phyloP scores from a whole-genome alignment of 2,113 vertebrate species.

The Austrofundulus limnaeus region DNA sequence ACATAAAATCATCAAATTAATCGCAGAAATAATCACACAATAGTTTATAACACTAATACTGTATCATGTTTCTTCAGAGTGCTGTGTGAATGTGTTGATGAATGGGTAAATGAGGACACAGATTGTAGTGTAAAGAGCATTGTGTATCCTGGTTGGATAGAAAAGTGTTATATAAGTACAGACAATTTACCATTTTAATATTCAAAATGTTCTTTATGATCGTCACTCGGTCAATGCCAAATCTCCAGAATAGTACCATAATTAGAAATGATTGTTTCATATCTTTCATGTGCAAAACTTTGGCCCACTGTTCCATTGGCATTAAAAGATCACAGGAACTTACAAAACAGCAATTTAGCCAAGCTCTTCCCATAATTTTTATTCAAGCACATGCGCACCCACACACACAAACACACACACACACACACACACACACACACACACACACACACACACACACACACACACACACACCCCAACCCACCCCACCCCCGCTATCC shows the following conservation, averaged over 20 bases:
- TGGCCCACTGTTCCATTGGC: constrained; percentile 28
- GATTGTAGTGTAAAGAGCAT: too few relatives aligned
- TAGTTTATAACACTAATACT: too few relatives aligned
- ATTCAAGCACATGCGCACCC: constrained; percentile 50
- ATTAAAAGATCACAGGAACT: constrained; percentile 24
- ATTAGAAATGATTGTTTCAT: constrained; percentile 20
- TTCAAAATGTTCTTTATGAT: not conserved
- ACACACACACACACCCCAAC: constrained; percentile 49
- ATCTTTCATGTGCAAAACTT: constrained; percentile 18
- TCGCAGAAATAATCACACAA: too few relatives aligned
- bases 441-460: too few relatives aligned
- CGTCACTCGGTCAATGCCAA: constrained; percentile 1
- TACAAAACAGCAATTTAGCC: constrained; percentile 48
- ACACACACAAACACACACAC: constrained; percentile 50
- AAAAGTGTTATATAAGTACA: too few relatives aligned
- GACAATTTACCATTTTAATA: not conserved
- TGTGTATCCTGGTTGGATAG: too few relatives aligned
- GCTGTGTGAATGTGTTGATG: too few relatives aligned
- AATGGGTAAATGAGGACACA: too few relatives aligned
- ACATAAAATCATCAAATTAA: too few relatives aligned
- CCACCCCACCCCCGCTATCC: constrained; percentile 43
- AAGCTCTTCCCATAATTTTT: constrained; percentile 28
- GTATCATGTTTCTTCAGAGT: too few relatives aligned
- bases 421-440: constrained; percentile 50
- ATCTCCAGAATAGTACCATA: constrained; percentile 4